Percentiles rank a stretch among this genome's conserved stretches.
Conservation (phyloP, 1,140 invertebrate genomes). For the Drosophila orena region DNA sequence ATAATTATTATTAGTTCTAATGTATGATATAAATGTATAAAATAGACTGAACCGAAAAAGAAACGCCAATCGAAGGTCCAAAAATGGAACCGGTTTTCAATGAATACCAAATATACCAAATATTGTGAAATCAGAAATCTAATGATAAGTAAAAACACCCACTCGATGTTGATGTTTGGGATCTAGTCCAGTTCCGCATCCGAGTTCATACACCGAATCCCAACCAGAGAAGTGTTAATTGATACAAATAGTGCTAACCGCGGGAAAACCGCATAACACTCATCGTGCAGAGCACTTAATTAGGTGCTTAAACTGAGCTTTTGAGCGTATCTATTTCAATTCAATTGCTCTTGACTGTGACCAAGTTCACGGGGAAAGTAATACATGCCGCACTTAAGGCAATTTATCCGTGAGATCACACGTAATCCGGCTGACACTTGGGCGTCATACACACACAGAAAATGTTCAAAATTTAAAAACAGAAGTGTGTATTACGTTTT, state of each 20-base stretch:
- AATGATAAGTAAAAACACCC: conserved; percentile 3
- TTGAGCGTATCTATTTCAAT: conserved; percentile 42
- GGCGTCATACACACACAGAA: neutral
- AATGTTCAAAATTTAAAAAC: neutral
- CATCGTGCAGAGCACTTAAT: conserved; percentile 26
- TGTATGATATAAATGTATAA: too few species aligned
- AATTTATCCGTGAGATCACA: conserved; percentile 48
- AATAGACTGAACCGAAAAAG: neutral
- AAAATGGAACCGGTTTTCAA: neutral
- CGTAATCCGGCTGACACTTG: neutral
- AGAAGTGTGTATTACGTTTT: too few species aligned
- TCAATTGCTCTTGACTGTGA: conserved; percentile 22
- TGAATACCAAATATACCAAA: neutral
- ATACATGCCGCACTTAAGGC: conserved; percentile 34
- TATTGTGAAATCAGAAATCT: neutral
- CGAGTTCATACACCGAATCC: conserved; percentile 16
- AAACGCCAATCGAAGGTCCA: neutral
- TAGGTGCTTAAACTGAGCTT: conserved; percentile 35
- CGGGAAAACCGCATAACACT: conserved; percentile 25
- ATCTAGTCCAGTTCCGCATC: conserved; percentile 18
- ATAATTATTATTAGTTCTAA: too few species aligned
- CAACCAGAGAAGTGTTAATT: conserved; percentile 37
- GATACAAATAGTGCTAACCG: conserved; percentile 31
- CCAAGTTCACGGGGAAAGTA: conserved; percentile 38
- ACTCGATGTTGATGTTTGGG: neutral